Conservation (phyloP, 2,797 vertebrate species). For the Aeoliscus strigatus region DNA sequence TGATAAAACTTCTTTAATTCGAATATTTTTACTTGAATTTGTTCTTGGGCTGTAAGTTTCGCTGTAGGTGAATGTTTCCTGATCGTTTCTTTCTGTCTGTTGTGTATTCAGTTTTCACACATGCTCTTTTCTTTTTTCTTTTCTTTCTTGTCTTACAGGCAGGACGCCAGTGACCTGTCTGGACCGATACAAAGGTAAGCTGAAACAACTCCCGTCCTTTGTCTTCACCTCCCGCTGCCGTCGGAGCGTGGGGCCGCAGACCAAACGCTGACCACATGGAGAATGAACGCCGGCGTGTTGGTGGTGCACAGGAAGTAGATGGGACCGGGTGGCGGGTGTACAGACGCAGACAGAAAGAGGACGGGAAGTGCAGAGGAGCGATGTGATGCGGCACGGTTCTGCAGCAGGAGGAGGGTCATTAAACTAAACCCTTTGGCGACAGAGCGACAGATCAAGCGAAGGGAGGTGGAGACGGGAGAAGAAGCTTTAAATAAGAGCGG, state of each 20-base stretch:
- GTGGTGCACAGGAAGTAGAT: conserved; percentile 17
- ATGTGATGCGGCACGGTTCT: conserved; percentile 61
- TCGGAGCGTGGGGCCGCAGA: too few species aligned
- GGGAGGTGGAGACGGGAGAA: conserved; percentile 17
- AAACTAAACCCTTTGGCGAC: conserved; percentile 67
- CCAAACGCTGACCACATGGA: too few species aligned
- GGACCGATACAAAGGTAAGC: conserved; percentile 78
- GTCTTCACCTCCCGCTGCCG: conserved; percentile 2
- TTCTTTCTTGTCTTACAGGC: conserved; percentile 63
- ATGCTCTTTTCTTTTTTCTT: background rate
- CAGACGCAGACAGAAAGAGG: conserved; percentile 13
- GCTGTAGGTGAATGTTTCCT: too few species aligned
- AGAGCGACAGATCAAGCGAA: conserved; percentile 53
- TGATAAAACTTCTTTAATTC: too few species aligned
- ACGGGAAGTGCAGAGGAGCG: conserved; percentile 45
- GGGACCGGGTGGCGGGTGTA: conserved; percentile 19
- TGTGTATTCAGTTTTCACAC: too few species aligned
- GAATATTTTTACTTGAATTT: too few species aligned
- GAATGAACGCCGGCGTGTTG: too few species aligned
- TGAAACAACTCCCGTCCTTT: conserved; percentile 8
- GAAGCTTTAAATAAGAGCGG: conserved; percentile 65
- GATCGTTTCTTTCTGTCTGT: too few species aligned
- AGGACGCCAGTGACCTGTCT: conserved; percentile 78
- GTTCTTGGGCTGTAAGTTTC: too few species aligned
- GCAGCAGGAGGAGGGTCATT: conserved; percentile 66